These are phyloP conservation scores for Drosophila tristis DNA, from an alignment of 1,140 invertebrate genomes.

Conservation along the genomic window DNA sequence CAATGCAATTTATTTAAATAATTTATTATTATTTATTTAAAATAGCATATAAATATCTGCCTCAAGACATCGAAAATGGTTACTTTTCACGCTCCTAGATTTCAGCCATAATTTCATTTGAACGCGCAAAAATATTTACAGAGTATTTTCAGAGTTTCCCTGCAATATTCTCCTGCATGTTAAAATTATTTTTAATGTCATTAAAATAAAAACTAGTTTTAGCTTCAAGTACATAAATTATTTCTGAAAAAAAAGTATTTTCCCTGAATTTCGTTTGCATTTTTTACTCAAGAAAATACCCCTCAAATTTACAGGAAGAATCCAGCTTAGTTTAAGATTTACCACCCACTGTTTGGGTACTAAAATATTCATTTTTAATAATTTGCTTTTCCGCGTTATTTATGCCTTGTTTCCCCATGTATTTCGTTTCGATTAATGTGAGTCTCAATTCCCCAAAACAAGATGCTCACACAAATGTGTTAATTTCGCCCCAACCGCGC, in stretches of 20 bases:
- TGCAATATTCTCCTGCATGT: too few species aligned
- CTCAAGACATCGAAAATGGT: too few species aligned
- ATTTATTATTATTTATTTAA: too few species aligned
- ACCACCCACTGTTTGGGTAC: neutral
- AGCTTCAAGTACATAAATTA: too few species aligned
- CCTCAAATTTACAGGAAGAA: too few species aligned
- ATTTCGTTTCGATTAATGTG: slow-evolving; percentile 3
- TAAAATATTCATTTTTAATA: neutral
- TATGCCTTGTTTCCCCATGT: neutral
- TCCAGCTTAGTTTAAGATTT: neutral
- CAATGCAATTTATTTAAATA: too few species aligned
- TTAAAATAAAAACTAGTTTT: neutral
- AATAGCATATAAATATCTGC: too few species aligned
- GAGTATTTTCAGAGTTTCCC: too few species aligned
- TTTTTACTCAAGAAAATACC: too few species aligned
- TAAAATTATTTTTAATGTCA: neutral
- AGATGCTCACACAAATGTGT: slow-evolving; percentile 34
- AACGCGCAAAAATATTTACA: too few species aligned
- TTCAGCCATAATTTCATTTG: too few species aligned
- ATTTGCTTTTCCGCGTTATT: neutral
- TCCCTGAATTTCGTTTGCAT: neutral
- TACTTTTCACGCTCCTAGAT: too few species aligned
- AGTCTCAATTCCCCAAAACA: slow-evolving; percentile 3
- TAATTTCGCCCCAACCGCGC: slow-evolving; percentile 38
- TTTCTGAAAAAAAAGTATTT: neutral